These are phyloP conservation scores for Apocheima hispidaria DNA, from an alignment of 2,888 invertebrate genomes.

Conservation along the genomic window DNA sequence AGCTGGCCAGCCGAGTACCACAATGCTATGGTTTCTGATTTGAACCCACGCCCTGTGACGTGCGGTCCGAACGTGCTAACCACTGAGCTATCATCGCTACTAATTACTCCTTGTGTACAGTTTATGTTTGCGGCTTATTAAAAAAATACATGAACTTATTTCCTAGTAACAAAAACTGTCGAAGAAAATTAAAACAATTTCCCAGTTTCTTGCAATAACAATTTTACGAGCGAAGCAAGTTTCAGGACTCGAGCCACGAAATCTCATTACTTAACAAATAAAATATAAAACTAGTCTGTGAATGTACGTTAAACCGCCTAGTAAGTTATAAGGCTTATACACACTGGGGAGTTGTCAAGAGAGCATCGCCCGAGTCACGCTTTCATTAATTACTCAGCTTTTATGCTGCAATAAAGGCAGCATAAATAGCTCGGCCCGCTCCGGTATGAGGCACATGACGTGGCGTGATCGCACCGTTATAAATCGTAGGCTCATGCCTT, in stretches of 20 bases:
- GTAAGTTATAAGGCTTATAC: conserved; percentile 21
- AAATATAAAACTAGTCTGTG: conserved; percentile 9
- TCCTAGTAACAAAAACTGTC: not conserved
- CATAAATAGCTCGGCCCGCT: conserved; percentile 49
- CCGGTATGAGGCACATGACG: conserved; percentile 51
- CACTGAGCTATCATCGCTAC: too few relatives aligned
- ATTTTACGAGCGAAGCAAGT: conserved; percentile 11
- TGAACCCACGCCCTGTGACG: too few relatives aligned
- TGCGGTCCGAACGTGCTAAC: too few relatives aligned
- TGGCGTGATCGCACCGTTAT: conserved; percentile 52
- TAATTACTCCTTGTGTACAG: too few relatives aligned
- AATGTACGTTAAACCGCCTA: conserved; percentile 1
- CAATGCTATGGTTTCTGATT: too few relatives aligned
- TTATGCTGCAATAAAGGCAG: conserved; percentile 58
- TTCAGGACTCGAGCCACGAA: conserved; percentile 4
- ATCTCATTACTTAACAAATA: conserved; percentile 11
- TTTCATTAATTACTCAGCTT: conserved; percentile 58
- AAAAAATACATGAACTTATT: not conserved
- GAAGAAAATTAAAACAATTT: conserved; percentile 4
- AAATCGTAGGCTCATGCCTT: conserved; percentile 60
- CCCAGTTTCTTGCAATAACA: not conserved
- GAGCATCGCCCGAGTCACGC: conserved; percentile 52
- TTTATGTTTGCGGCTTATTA: too few relatives aligned
- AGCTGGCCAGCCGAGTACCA: too few relatives aligned
- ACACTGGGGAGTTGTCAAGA: conserved; percentile 31